A percentile compares a stretch with the other conserved stretches of the same genome.
phyloP scores from a whole-genome alignment of 2,113 vertebrate genomes.

The Gorsachius goisagi region DNA sequence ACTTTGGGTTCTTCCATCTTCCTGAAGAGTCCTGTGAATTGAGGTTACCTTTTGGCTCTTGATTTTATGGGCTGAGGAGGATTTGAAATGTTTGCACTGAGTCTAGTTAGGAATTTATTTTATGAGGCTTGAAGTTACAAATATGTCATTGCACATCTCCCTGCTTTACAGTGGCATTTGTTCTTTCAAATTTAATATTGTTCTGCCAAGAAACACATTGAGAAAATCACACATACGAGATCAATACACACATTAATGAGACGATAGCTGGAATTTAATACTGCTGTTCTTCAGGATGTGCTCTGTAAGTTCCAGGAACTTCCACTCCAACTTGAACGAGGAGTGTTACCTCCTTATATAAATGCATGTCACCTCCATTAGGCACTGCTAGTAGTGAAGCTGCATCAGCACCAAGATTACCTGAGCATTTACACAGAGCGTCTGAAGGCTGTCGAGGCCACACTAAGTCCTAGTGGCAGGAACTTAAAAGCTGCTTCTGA shows the following conservation, averaged over 20 bases:
- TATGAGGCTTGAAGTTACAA: neutral
- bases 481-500: neutral
- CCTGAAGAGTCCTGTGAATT: neutral
- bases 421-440: neutral
- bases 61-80: neutral
- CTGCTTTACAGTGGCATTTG: neutral
- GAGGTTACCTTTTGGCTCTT: neutral
- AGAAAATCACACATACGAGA: neutral
- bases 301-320: neutral
- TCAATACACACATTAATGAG: neutral
- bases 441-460: neutral
- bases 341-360: neutral
- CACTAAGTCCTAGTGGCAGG: neutral
- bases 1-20: neutral
- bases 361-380: neutral
- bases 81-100: constrained; percentile 1
- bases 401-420: neutral
- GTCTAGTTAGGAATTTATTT: neutral
- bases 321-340: neutral
- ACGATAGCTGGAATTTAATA: neutral
- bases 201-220: neutral
- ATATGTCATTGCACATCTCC: neutral
- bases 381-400: neutral
- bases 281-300: neutral
- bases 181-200: constrained; percentile 1